A percentile compares a stretch with the other conserved stretches of the same genome.
Conservation (phyloP, 2,888 invertebrate genomes). For the Drosophila prostipennis region DNA sequence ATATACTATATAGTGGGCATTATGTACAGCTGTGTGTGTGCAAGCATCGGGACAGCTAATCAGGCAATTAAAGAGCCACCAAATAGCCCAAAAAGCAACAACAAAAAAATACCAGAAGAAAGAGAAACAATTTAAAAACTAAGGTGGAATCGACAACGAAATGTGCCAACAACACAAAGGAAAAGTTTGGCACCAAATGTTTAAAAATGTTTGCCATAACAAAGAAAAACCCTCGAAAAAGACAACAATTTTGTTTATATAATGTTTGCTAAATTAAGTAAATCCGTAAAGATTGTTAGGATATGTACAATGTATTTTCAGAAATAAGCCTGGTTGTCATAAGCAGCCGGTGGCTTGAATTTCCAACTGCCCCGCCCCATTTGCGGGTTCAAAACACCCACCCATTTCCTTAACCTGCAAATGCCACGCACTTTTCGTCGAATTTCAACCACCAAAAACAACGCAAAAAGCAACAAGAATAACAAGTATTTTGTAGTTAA, state of each 20-base stretch:
- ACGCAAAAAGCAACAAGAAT: constrained; percentile 16
- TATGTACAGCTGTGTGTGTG: constrained; percentile 20
- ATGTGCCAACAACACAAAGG: constrained; percentile 8
- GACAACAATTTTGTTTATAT: constrained; percentile 1
- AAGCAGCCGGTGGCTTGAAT: constrained; percentile 19
- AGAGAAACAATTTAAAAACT: constrained; percentile 31
- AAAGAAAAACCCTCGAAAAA: neutral
- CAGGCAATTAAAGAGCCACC: constrained; percentile 55
- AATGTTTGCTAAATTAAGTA: constrained; percentile 2
- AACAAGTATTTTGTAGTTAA: constrained; percentile 13
- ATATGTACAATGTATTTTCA: too few species aligned
- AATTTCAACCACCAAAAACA: constrained; percentile 37
- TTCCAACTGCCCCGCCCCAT: constrained; percentile 20
- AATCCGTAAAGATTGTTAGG: neutral
- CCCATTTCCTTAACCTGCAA: constrained; percentile 7
- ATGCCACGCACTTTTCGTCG: constrained; percentile 32
- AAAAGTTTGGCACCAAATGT: constrained; percentile 36
- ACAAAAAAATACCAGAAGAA: constrained; percentile 27
- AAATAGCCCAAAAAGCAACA: constrained; percentile 36
- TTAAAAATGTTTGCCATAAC: constrained; percentile 12
- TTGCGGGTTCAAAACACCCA: constrained; percentile 2
- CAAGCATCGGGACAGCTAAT: constrained; percentile 38
- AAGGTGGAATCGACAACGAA: constrained; percentile 32
- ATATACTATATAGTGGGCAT: constrained; percentile 4
- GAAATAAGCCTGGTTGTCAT: constrained; percentile 23